Conservation (phyloP, 2,113 vertebrate genomes). For the Tragelaphus scriptus region DNA sequence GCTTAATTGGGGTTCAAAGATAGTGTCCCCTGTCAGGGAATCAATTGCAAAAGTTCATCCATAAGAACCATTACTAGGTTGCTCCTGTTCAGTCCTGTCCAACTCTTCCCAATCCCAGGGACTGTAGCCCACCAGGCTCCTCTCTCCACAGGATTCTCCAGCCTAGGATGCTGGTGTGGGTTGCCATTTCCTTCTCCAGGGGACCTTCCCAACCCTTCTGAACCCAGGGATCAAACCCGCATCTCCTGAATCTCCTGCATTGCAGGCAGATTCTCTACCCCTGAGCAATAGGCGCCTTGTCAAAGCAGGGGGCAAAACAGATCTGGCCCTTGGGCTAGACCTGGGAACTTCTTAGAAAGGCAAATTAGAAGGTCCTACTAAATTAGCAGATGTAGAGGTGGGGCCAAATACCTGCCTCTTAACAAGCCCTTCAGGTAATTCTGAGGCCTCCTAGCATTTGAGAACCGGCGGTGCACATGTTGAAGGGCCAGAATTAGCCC, state of each 20-base stretch:
- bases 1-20: neutral
- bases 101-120: neutral
- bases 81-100: neutral
- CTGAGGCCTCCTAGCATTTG: neutral
- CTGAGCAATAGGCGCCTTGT: neutral
- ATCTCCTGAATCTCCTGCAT: neutral
- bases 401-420: neutral
- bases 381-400: neutral
- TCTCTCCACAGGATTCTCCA: neutral
- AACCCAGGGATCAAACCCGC: neutral
- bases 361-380: neutral
- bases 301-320: neutral
- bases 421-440: neutral
- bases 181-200: neutral
- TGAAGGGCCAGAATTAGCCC: neutral
- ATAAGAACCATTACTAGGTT: neutral
- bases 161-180: neutral
- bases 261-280: neutral
- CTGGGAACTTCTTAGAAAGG: neutral
- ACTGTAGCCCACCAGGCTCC: neutral
- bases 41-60: neutral
- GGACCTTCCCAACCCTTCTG: neutral
- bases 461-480: neutral
- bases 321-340: neutral
- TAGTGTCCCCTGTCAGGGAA: neutral